A percentile compares a stretch with the other conserved stretches of the same genome.
Evolutionary conservation across 2,888 invertebrate species (phyloP).

Genomic region (Agriopis leucophaearia): DNA sequence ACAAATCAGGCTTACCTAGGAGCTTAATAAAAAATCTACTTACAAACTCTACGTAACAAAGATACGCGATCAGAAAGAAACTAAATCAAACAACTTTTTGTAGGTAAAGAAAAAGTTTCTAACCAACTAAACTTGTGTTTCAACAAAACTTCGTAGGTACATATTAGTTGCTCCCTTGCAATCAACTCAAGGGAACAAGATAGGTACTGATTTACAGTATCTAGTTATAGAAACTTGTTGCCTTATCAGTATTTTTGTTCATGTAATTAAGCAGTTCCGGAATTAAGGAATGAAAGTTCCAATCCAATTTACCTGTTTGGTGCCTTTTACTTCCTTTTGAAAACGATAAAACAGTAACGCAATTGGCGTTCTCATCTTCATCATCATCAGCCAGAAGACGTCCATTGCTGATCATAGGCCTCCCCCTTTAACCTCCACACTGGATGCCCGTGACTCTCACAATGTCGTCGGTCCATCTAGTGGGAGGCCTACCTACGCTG

Average conservation of each 20-base stretch:
- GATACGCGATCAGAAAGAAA: constrained; percentile 1
- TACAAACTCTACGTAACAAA: too few relatives aligned
- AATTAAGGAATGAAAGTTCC: constrained; percentile 22
- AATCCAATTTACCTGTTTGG: constrained; percentile 27
- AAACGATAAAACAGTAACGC: constrained; percentile 9
- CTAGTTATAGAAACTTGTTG: constrained; percentile 17
- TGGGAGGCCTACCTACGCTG: too few relatives aligned
- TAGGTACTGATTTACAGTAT: constrained; percentile 8
- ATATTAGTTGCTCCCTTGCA: background rate
- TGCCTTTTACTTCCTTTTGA: constrained; percentile 20
- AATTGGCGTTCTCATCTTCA: background rate
- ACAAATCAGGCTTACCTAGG: too few relatives aligned
- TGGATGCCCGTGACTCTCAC: too few relatives aligned
- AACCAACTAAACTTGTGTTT: constrained; percentile 3
- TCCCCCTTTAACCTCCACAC: too few relatives aligned
- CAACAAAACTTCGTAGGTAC: background rate
- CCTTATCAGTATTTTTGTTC: constrained; percentile 16
- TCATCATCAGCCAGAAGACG: too few relatives aligned
- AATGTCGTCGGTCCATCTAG: too few relatives aligned
- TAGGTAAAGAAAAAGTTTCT: constrained; percentile 2
- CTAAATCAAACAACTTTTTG: background rate
- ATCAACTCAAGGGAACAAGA: constrained; percentile 6
- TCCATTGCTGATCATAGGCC: too few relatives aligned
- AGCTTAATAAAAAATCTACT: too few relatives aligned
- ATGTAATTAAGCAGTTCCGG: constrained; percentile 15